Percentiles rank a stretch among this genome's conserved stretches.
phyloP scores from a whole-genome alignment of 2,888 invertebrate genomes.

The Baccha elongata region DNA sequence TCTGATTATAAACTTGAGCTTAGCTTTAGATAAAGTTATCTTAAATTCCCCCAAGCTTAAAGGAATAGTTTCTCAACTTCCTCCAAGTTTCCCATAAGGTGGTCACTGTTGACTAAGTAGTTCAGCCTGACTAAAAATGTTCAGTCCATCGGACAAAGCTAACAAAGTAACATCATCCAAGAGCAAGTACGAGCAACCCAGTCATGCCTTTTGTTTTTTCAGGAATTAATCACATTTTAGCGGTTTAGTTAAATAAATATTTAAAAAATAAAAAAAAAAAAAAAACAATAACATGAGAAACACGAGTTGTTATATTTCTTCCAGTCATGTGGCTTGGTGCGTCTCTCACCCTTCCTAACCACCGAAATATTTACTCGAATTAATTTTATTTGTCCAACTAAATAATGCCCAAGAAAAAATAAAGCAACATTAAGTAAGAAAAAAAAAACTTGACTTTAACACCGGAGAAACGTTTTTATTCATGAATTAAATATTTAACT shows the following conservation, averaged over 20 bases:
- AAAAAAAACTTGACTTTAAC: slow-evolving; percentile 11
- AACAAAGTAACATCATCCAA: no score
- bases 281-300: slow-evolving; percentile 18
- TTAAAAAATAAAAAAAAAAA: slow-evolving; percentile 18
- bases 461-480: slow-evolving; percentile 8
- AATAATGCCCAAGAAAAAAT: slow-evolving; percentile 25
- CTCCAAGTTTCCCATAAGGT: no score
- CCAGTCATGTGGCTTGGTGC: slow-evolving; percentile 26
- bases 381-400: slow-evolving; percentile 22
- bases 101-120: no score
- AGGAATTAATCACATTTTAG: slow-evolving; percentile 58
- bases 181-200: no score
- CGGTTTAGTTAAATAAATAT: slow-evolving; percentile 17
- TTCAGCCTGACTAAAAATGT: no score
- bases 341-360: background rate
- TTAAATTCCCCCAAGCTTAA: no score
- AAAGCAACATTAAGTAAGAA: background rate
- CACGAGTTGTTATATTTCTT: background rate
- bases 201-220: no score
- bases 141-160: no score
- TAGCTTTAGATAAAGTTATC: no score
- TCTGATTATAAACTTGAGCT: no score
- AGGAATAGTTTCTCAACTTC: no score
- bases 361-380: slow-evolving; percentile 26
- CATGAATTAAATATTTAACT: slow-evolving; percentile 67